Conservation (phyloP, 2,888 invertebrate species). For the Entomobrya proxima region DNA sequence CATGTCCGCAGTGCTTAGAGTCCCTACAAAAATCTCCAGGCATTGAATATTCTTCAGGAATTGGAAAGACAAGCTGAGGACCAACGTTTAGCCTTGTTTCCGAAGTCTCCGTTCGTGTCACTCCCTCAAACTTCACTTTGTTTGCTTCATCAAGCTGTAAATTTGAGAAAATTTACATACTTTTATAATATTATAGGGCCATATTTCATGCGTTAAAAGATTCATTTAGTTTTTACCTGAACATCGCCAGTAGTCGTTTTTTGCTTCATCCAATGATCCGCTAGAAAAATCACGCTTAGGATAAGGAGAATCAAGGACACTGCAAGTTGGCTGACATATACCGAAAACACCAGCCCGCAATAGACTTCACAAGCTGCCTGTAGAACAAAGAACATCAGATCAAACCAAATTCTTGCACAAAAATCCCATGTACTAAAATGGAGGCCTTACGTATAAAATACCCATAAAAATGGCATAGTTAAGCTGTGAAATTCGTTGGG, state of each 20-base stretch:
- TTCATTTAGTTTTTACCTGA: not conserved
- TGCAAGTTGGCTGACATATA: not conserved
- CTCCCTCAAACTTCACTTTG: not conserved
- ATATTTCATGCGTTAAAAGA: not conserved
- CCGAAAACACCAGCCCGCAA: not conserved
- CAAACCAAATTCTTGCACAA: not conserved
- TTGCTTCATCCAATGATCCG: not conserved
- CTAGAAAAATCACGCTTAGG: not conserved
- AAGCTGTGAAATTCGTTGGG: not conserved
- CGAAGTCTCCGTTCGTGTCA: not conserved
- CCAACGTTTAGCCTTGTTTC: conserved; percentile 11
- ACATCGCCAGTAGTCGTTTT: not conserved
- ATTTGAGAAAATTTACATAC: not conserved
- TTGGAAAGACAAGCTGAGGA: conserved; percentile 35
- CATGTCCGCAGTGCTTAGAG: too few species aligned
- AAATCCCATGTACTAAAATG: too few species aligned
- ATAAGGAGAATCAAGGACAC: not conserved
- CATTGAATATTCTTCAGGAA: conserved; percentile 32
- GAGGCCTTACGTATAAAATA: not conserved
- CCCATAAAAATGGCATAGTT: not conserved
- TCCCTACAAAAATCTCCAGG: not conserved
- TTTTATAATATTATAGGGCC: not conserved
- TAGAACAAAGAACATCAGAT: not conserved
- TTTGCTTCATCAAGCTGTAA: not conserved
- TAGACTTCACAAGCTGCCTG: not conserved